Conservation (phyloP, 2,797 vertebrate genomes). For the Pristis pectinata region DNA sequence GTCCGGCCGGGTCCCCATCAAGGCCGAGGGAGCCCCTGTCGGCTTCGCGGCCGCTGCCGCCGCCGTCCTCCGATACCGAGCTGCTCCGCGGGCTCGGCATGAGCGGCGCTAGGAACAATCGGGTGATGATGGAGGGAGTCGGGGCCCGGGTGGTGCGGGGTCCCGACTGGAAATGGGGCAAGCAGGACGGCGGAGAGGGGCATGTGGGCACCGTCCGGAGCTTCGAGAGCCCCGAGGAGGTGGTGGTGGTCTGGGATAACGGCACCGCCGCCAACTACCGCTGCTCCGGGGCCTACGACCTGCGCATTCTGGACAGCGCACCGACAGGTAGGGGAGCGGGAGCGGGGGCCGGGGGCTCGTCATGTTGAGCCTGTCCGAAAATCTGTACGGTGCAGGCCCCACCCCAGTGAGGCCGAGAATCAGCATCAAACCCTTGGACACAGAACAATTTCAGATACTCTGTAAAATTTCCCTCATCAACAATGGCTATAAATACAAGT, state of each 20-base stretch:
- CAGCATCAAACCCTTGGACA: neutral
- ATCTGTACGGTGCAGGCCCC: neutral
- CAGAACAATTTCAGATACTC: neutral
- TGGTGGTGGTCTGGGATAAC: slow-evolving; percentile 98
- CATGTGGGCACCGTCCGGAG: slow-evolving; percentile 96
- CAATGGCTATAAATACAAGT: neutral
- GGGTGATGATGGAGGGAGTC: slow-evolving; percentile 98
- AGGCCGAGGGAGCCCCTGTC: slow-evolving; percentile 40
- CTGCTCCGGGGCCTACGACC: slow-evolving; percentile 94
- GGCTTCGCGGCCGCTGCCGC: slow-evolving; percentile 44
- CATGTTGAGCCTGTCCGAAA: neutral
- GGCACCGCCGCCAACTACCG: slow-evolving; percentile 97
- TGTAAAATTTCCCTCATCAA: neutral
- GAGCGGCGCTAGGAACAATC: slow-evolving; percentile 95
- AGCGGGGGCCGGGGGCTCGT: slow-evolving; percentile 2
- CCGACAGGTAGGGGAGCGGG: slow-evolving; percentile 73
- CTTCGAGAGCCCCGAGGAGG: slow-evolving; percentile 97
- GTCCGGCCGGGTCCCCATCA: slow-evolving; percentile 41
- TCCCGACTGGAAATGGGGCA: slow-evolving; percentile 98
- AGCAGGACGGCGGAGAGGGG: slow-evolving; percentile 96
- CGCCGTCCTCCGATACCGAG: neutral
- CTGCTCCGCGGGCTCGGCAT: slow-evolving; percentile 49
- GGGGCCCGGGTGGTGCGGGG: slow-evolving; percentile 89
- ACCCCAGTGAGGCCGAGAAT: neutral
- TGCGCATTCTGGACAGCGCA: slow-evolving; percentile 91